Evolutionary conservation across 1,140 invertebrate genomes (phyloP).

Genomic region (Ceratosolen fusciceps): DNA sequence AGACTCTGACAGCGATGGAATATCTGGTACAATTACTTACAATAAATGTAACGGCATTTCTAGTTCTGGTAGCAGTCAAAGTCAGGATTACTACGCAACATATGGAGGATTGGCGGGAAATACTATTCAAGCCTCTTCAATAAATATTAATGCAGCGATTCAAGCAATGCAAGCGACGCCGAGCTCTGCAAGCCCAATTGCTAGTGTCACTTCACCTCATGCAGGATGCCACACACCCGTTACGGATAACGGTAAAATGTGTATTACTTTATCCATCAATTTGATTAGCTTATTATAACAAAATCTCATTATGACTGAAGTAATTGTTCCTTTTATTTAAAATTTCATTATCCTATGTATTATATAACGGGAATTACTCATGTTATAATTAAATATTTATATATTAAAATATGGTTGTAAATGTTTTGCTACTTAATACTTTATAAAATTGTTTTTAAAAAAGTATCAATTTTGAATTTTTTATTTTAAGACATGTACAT

Average conservation of each 20-base stretch:
- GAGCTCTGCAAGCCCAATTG: conserved; percentile 54
- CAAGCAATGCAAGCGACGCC: conserved; percentile 58
- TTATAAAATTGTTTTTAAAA: no score
- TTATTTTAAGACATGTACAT: no score
- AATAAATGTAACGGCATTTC: conserved; percentile 19
- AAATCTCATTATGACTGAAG: no score
- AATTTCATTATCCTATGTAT: no score
- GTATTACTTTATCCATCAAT: no score
- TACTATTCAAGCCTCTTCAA: conserved; percentile 53
- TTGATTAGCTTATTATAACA: no score
- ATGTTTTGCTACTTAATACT: no score
- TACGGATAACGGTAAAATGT: conserved; percentile 62
- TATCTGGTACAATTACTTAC: conserved; percentile 15
- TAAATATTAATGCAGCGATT: conserved; percentile 58
- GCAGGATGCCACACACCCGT: conserved; percentile 61
- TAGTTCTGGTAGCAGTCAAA: conserved; percentile 43
- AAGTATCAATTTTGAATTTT: no score
- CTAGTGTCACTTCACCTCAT: conserved; percentile 59
- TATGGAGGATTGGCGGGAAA: conserved; percentile 57
- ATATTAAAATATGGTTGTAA: no score
- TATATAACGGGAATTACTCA: no score
- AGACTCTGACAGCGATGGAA: conserved; percentile 60
- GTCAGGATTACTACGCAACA: conserved; percentile 66
- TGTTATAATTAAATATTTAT: no score
- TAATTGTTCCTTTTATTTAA: no score